Evolutionary conservation across 2,797 vertebrate genomes (phyloP), one percentile per base, ranked within the genome.

Genomic region (Labeo calbasu): DNA sequence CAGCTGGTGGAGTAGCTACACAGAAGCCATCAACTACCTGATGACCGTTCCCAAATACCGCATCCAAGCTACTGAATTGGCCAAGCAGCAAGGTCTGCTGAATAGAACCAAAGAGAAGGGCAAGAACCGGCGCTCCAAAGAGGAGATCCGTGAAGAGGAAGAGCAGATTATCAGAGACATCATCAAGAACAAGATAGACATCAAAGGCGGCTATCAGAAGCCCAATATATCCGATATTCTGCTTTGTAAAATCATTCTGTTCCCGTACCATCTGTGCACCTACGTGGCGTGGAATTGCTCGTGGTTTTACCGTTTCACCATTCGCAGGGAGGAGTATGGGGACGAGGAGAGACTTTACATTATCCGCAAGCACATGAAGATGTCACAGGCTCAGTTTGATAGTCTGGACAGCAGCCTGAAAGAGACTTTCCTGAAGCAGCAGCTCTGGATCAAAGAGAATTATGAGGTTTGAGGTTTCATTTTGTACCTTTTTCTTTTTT

Each of bases 1-100:
- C 95, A 99, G 97, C 92, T 99, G 98, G 98, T 96, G 96, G 96
- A 99, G 95, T 90, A 99, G 97, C 93, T 99, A 99, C 90, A 97
- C 97, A 5, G 97, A 99, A 92, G 97, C 97, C 83, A 97, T 99
- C 92, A 97, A 94, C 93, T 99, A 98, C 92, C 91, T 99, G 90
- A 94, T 96, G 81, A 99, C 96, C 0, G 95, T 99, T 83, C 98
- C 98, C 89, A 99, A 97, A 90, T 99, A 98, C 88, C 96, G 98
- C 2, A 97, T 99, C 92, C 97, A 98, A 91, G 98, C 98, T 40
- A 96, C 94, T 3, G 96, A 98, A 88, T 97, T 99, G 28, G 98
- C 98, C 77, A 97, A 94, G 89, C 95, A 98, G 87, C 97, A 98
- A 91, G 98, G 98, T 40, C 93, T 99, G 66, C 94, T 99, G 71